phyloP scores from a whole-genome alignment of 2,113 vertebrate genomes.

The Triplophysa dalaica region DNA sequence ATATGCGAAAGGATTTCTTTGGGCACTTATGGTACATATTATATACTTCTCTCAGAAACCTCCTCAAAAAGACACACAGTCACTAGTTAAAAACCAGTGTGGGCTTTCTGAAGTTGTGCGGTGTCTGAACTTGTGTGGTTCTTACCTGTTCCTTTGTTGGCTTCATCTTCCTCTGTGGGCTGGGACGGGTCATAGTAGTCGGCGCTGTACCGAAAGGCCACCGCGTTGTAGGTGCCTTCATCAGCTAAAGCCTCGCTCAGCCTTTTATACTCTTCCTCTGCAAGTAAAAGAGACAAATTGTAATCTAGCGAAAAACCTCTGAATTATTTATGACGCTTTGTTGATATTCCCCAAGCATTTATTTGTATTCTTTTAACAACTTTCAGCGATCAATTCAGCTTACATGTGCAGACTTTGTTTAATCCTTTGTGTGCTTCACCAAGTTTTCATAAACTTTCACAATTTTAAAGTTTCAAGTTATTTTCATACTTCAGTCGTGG shows the following conservation, averaged over 20 bases:
- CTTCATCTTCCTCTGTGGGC: conserved; percentile 95
- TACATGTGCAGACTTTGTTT: too few species aligned
- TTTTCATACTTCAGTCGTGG: too few species aligned
- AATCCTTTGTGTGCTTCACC: too few species aligned
- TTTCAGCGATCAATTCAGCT: background rate
- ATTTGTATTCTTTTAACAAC: background rate
- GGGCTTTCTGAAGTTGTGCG: conserved; percentile 13
- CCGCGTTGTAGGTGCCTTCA: conserved; percentile 90
- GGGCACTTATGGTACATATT: background rate
- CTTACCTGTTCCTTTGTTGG: conserved; percentile 81
- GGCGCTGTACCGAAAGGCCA: conserved; percentile 91
- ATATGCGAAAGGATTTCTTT: background rate
- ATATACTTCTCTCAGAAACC: background rate
- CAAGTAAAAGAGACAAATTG: conserved; percentile 45
- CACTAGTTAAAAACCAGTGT: background rate
- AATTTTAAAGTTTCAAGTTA: too few species aligned
- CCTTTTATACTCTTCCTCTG: conserved; percentile 99
- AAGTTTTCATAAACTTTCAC: background rate
- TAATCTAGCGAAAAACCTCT: background rate
- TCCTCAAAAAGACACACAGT: background rate
- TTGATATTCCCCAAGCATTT: background rate
- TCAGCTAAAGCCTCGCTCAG: conserved; percentile 94
- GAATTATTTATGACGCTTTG: background rate
- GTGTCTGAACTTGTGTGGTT: background rate
- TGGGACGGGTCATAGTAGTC: conserved; percentile 98